phyloP scores from a whole-genome alignment of 2,888 invertebrate genomes.

The Cheilosia pagana region DNA sequence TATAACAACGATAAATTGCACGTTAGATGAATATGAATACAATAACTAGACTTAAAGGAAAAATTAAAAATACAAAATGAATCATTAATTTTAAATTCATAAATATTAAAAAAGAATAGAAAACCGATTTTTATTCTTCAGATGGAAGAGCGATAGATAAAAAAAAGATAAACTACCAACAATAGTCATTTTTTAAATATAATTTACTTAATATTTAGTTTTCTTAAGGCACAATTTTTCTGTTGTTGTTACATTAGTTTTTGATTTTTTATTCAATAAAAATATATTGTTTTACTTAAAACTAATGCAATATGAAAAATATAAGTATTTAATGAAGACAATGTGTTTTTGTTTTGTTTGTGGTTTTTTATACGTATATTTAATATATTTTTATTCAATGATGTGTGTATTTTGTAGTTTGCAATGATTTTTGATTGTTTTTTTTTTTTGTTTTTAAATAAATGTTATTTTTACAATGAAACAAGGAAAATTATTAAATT shows the following conservation, averaged over 20 bases:
- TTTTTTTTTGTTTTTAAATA: slow-evolving; percentile 42
- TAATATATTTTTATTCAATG: slow-evolving; percentile 22
- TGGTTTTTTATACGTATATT: slow-evolving; percentile 17
- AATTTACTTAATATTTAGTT: slow-evolving; percentile 48
- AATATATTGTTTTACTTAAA: slow-evolving; percentile 39
- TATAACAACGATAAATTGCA: slow-evolving; percentile 74
- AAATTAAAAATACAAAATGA: slow-evolving; percentile 53
- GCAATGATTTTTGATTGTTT: slow-evolving; percentile 29
- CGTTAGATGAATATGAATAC: slow-evolving; percentile 67
- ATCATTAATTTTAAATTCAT: slow-evolving; percentile 65
- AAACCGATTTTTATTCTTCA: slow-evolving; percentile 33
- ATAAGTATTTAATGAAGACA: slow-evolving; percentile 40
- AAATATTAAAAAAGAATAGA: slow-evolving; percentile 54
- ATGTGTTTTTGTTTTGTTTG: slow-evolving; percentile 35
- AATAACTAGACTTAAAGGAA: slow-evolving; percentile 31
- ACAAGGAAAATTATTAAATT: not conserved
- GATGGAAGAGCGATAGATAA: slow-evolving; percentile 18
- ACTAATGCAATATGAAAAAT: slow-evolving; percentile 38
- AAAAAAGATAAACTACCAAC: slow-evolving; percentile 35
- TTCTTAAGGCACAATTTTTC: slow-evolving; percentile 67
- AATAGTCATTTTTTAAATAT: slow-evolving; percentile 34
- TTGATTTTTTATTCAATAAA: slow-evolving; percentile 28
- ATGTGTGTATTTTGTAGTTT: slow-evolving; percentile 33
- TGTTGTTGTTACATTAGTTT: slow-evolving; percentile 34
- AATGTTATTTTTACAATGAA: slow-evolving; percentile 72